Base-by-base conservation (phyloP, 2,113 vertebrate genomes). In the Dipodomys ordii region DNA sequence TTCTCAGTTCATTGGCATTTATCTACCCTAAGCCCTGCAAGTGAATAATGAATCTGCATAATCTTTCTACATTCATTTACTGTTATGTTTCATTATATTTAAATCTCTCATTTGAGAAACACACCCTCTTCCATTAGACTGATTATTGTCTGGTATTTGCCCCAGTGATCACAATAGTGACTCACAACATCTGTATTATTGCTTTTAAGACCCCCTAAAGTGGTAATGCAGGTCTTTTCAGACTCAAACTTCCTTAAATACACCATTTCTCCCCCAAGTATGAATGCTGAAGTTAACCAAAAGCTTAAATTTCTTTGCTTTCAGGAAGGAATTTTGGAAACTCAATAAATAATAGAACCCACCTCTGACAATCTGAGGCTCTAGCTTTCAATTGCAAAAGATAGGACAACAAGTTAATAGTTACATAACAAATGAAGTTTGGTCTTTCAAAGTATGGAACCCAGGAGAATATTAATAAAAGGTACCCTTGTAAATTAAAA, bases 241-340 rank as follows among this genome's bases (percentile, higher is more conserved):
- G 80, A 23, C 46, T 62, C n/a, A 71, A 60, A 85, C 16, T 2
- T 8, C 39, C 57, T 79, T 79, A 90, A 94, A 57, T 12, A 32
- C 3, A 60, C 30, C 60, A 82, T 72, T n/a, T 44, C 65, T 44
- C 5, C 11, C 7, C 8, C 19, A 3, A 86, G 77, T 57, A 28
- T 30, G 32, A 19, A 46, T 93, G 35, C 16, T n/a, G 77, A 9
- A 4, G 68, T 79, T 71, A 91, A 85, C 22, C 60, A 78, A 64
- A 95, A 68, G 82, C 91, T 62, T 73, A 72, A 79, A 25, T 74
- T 91, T 73, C 87, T 71, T 90, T 80, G 71, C 81, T 88, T 62
- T 76, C 19, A 35, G 72, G 79, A n/a, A 92, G 23, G 35, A 84
- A 89, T 93, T 79, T 82, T 83, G 67, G 49, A 78, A 90, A 62